Evolutionary conservation across 2,888 invertebrate species (phyloP).

Genomic region (Pelosia muscerda): DNA sequence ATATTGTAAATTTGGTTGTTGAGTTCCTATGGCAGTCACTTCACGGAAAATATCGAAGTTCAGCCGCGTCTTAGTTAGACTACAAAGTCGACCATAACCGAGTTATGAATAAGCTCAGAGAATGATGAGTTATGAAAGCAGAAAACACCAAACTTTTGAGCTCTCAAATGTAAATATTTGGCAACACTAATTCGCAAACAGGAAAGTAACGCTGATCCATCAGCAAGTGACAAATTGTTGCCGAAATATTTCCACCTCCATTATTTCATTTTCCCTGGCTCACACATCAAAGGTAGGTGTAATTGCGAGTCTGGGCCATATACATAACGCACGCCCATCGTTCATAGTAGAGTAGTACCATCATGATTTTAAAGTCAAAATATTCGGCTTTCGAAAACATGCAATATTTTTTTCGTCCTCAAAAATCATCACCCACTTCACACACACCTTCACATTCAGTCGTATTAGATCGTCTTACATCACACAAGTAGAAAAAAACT

Average conservation of each 20-base stretch:
- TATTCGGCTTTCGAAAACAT: neutral
- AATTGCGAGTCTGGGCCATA: conserved; percentile 30
- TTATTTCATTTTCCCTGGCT: conserved; percentile 59
- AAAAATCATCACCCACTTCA: too few species aligned
- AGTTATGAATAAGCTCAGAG: too few species aligned
- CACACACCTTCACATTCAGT: too few species aligned
- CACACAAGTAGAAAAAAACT: too few species aligned
- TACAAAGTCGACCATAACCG: too few species aligned
- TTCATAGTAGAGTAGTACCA: conserved; percentile 11
- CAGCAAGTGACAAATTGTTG: conserved; percentile 57
- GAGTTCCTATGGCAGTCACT: too few species aligned
- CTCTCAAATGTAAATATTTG: conserved; percentile 35
- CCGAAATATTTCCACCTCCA: conserved; percentile 57
- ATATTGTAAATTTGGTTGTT: too few species aligned
- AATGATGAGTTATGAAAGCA: conserved; percentile 10
- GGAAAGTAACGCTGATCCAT: conserved; percentile 48
- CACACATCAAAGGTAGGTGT: conserved; percentile 60
- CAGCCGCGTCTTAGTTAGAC: too few species aligned
- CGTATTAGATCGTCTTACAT: too few species aligned
- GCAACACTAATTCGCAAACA: conserved; percentile 43
- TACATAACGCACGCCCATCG: conserved; percentile 18
- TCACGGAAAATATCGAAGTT: too few species aligned
- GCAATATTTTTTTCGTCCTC: neutral
- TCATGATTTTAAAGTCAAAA: neutral
- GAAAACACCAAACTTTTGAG: conserved; percentile 25